phyloP scores from a whole-genome alignment of 23 tunicate genomes.

The Halocynthia aurantium region DNA sequence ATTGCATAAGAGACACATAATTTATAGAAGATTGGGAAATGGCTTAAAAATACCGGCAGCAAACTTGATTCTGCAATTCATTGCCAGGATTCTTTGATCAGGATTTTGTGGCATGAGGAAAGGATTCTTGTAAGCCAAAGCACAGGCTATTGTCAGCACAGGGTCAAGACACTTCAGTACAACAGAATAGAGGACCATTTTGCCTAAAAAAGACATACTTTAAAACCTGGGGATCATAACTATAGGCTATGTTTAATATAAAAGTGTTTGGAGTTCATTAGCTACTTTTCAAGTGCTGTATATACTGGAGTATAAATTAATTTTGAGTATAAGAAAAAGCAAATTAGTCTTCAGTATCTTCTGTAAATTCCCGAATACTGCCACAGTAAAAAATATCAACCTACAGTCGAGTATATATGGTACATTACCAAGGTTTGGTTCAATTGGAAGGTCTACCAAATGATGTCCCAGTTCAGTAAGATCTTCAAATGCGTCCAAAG shows the following conservation, averaged over 20 bases:
- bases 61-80: constrained; percentile 52
- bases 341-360: too few relatives aligned
- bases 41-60: constrained; percentile 43
- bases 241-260: too few relatives aligned
- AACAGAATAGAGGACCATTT: constrained; percentile 78
- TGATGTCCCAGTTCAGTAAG: constrained; percentile 90
- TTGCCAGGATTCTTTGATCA: constrained; percentile 17
- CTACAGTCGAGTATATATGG: too few relatives aligned
- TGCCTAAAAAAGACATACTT: constrained; percentile 30
- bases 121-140: constrained; percentile 75
- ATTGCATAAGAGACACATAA: neutral
- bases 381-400: too few relatives aligned
- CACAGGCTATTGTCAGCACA: constrained; percentile 85
- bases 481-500: constrained; percentile 67
- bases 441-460: constrained; percentile 91
- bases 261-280: too few relatives aligned
- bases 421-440: constrained; percentile 79
- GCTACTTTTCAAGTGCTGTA: too few relatives aligned
- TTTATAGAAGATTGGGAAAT: neutral
- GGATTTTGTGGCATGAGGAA: constrained; percentile 46
- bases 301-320: too few relatives aligned
- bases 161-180: constrained; percentile 94
- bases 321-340: too few relatives aligned
- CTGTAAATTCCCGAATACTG: too few relatives aligned
- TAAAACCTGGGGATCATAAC: too few relatives aligned